These are phyloP conservation scores for Xylocopa sonorina DNA, from an alignment of 1,140 invertebrate species.

Conservation along the genomic window DNA sequence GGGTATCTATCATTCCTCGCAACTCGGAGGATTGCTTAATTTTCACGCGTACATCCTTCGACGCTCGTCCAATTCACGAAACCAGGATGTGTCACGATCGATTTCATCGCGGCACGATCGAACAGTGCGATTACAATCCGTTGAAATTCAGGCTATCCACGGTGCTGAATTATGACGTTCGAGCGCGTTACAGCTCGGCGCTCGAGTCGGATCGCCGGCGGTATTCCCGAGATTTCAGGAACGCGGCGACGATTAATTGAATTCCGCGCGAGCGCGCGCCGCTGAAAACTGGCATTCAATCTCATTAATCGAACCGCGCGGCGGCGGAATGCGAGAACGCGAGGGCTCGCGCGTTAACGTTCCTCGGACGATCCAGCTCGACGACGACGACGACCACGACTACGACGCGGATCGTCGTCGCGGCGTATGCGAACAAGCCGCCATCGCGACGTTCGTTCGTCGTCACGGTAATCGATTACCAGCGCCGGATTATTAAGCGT, in stretches of 20 bases:
- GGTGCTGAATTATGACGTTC: slow-evolving; percentile 49
- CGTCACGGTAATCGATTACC: slow-evolving; percentile 60
- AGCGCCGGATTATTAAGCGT: slow-evolving; percentile 61
- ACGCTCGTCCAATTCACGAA: neutral
- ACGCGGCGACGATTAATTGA: slow-evolving; percentile 57
- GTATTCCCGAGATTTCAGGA: slow-evolving; percentile 62
- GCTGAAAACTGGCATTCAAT: slow-evolving; percentile 57
- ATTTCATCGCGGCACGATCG: slow-evolving; percentile 10
- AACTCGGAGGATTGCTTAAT: no score
- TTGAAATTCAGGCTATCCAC: slow-evolving; percentile 49
- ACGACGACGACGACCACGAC: no score
- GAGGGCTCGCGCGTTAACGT: slow-evolving; percentile 27
- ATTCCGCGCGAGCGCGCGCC: slow-evolving; percentile 29
- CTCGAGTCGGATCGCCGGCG: slow-evolving; percentile 8
- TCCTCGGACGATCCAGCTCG: slow-evolving; percentile 11
- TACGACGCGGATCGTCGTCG: slow-evolving; percentile 44
- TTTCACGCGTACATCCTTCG: neutral
- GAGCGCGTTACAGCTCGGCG: neutral
- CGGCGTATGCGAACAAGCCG: slow-evolving; percentile 14
- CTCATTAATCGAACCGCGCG: slow-evolving; percentile 63
- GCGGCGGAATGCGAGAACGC: slow-evolving; percentile 59
- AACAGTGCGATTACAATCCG: slow-evolving; percentile 26
- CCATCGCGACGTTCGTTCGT: slow-evolving; percentile 48
- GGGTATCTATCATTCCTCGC: no score
- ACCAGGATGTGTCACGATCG: no score